Conservation (phyloP, 2,113 vertebrate genomes). For the Crotalus tigris region DNA sequence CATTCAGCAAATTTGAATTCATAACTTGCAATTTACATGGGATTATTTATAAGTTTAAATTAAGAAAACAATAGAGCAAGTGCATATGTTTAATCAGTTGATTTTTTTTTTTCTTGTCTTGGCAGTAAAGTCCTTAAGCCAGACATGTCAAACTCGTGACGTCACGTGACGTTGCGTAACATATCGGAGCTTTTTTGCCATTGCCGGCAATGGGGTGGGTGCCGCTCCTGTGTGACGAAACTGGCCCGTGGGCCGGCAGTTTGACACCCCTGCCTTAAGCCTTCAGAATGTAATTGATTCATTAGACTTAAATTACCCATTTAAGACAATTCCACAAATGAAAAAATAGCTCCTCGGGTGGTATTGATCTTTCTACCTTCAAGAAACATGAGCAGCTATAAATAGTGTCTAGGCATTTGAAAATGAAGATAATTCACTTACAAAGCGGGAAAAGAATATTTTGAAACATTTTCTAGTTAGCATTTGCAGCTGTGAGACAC, state of each 20-base stretch:
- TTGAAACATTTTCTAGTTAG: background rate
- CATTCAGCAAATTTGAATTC: background rate
- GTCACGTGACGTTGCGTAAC: no score
- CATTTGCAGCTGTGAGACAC: background rate
- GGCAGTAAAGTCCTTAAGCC: background rate
- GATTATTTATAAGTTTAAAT: background rate
- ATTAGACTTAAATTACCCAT: background rate
- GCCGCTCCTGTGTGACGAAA: no score
- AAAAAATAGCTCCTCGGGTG: background rate
- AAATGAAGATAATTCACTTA: background rate
- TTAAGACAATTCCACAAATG: background rate
- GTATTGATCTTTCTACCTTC: background rate
- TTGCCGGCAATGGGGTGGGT: no score
- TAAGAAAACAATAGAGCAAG: background rate
- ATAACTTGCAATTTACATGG: background rate
- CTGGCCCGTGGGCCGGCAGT: no score
- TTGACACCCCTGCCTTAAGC: background rate
- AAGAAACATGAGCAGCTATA: background rate
- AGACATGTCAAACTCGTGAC: no score
- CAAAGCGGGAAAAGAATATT: background rate
- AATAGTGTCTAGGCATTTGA: background rate
- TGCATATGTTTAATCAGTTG: background rate
- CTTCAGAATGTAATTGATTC: background rate
- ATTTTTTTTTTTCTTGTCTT: background rate
- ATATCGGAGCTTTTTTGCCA: no score